Evolutionary conservation across 2,797 vertebrate genomes (phyloP), one percentile per base, ranked within the genome.

Genomic region (Darevskia nairensis): DNA sequence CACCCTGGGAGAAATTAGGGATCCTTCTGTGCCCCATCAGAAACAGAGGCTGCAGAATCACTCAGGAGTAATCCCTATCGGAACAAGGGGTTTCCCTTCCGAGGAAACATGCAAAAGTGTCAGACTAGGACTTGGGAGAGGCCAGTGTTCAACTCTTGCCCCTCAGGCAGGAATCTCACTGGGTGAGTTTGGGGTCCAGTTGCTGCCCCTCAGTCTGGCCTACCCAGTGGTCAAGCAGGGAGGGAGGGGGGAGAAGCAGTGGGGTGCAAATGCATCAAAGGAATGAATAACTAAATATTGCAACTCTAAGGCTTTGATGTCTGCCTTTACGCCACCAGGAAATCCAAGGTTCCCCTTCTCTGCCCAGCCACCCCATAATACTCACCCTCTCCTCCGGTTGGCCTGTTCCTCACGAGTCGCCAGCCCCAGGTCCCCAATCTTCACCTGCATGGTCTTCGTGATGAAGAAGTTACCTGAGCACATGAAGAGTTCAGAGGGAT

Each of bases 351-450:
- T 27, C 4, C 39, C 69, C 8, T 78, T 46, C 41, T 7, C 0
- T 0, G 1, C 8, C 10, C 8, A 13, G 0, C 3, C 6, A 11
- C 11, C 3, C n/a, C 6, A 4, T 11, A 46, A 10, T 11, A 0
- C 89, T 94, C 84, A 96, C 96, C 96, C 94, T 89, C 94, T 96
- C 89, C 94, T 84, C 87, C 11, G 89, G 7, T 91, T 85, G 0
- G 84, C 78, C 0, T 88, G 90, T 1, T 94, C 92, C 69, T 87
- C 86, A 5, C 0, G 69, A 13, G 0, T 82, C 0, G 96, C 96
- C 93, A 97, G 93, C 17, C 97, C 96, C 92, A 96, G 90, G 92
- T 97, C 97, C 35, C 95, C 96, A 0, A 97, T 96, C 91, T 97
- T 97, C 87, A 97, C 96, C 83, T 84, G 94, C 97, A 97, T 97